Evolutionary conservation across 2,797 vertebrate genomes (phyloP), one percentile per base, ranked within the genome.

Genomic region (Chelon auratus): DNA sequence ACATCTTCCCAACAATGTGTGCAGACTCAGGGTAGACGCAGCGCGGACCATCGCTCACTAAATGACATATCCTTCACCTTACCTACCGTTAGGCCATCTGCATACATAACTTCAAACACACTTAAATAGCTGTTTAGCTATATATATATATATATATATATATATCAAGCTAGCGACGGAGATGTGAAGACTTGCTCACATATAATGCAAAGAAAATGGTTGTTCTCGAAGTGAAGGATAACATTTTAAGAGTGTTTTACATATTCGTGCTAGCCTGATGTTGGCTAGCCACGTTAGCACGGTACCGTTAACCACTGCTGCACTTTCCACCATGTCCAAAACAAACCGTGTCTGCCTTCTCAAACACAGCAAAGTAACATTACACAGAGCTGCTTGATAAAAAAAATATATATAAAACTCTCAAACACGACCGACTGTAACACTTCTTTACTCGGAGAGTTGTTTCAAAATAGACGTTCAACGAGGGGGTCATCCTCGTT

Each of bases 251-350:
- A 12, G 1, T 45, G 1, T 36, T 51, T 1, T 37, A 1, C 2
- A 9, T 66, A 37, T 59, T 26, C 9, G 6, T 22, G 39, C 24
- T 52, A 60, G 47, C 22, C 20, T 14, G 24, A 33, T 53, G 76
- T 39, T 70, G 30, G 47, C 22, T 62, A 54, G 70, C 73, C 59
- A 10, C 37, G 51, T 75, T 88, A 85, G 83, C 83, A 74, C 24
- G 15, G 53, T 52, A 37, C 53, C 26, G 57, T 64, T 74, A 59
- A 10, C 59, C 43, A 80, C 39, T 45, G 36, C 40, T 62, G 22
- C 52, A 42, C 47, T 72, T 37, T 43, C 40, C 65, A 72, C 51
- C 62, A 55, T 36, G 65, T 68, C 77, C 85, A 79, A 80, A 91
- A 87, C 83, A 86, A 89, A 82, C 81, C 70, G 1, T 3, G 26